Evolutionary conservation across 2,113 vertebrate species (phyloP).

Genomic region (Typhlomys cinereus): DNA sequence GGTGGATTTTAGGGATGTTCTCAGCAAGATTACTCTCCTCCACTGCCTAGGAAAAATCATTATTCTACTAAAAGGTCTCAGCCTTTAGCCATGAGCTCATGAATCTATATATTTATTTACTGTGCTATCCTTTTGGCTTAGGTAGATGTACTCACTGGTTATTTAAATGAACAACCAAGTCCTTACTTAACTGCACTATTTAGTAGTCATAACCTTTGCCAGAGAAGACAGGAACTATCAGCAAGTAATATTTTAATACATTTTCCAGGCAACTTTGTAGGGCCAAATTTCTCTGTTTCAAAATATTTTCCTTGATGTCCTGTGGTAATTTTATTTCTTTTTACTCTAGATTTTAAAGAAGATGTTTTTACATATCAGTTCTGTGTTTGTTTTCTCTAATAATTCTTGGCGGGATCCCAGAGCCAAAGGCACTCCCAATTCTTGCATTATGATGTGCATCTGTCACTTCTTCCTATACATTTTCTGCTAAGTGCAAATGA

Average conservation of each 20-base stretch:
- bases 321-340: neutral
- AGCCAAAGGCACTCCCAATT: neutral
- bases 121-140: neutral
- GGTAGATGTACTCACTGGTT: neutral
- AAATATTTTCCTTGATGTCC: neutral
- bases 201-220: neutral
- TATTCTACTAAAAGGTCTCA: too few relatives aligned
- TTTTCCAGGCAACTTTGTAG: neutral
- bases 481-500: neutral
- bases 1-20: too few relatives aligned
- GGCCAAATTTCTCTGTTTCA: neutral
- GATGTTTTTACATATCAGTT: neutral
- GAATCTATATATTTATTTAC: neutral
- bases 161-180: neutral
- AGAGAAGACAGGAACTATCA: neutral
- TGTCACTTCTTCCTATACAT: neutral
- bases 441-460: neutral
- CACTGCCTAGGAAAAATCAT: too few relatives aligned
- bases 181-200: neutral
- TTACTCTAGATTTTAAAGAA: constrained; percentile 9
- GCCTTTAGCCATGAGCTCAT: neutral
- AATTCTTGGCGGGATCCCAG: neutral
- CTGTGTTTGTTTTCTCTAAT: neutral
- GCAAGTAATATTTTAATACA: neutral
- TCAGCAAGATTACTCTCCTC: too few relatives aligned